phyloP scores from a whole-genome alignment of 2,113 vertebrate species.

The Protomyctophum bolini region DNA sequence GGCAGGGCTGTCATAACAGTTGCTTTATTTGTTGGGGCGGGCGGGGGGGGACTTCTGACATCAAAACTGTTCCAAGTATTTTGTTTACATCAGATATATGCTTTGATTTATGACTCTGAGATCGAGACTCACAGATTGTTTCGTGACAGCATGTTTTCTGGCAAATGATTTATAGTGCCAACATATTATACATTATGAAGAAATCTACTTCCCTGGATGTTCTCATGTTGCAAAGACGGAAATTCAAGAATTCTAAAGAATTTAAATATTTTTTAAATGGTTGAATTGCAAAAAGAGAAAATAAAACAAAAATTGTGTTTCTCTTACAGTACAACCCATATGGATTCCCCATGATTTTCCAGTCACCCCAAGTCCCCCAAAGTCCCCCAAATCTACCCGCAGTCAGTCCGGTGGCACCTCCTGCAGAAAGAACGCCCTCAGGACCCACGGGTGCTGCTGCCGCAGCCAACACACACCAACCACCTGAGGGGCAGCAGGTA shows the following conservation, averaged over 20 bases:
- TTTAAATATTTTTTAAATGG: too few relatives aligned
- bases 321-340: conserved; percentile 38
- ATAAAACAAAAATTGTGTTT: neutral
- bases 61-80: conserved; percentile 1
- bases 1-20: conserved; percentile 10
- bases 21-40: conserved; percentile 24
- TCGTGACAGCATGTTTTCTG: conserved; percentile 7
- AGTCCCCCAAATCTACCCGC: conserved; percentile 28
- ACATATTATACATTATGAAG: neutral
- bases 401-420: conserved; percentile 28
- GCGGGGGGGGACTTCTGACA: conserved; percentile 8
- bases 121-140: neutral
- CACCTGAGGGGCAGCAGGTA: conserved; percentile 17
- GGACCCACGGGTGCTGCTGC: conserved; percentile 11
- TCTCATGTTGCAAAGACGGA: neutral
- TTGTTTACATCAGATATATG: conserved; percentile 1
- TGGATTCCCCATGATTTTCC: conserved; percentile 38
- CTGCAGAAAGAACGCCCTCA: conserved; percentile 29
- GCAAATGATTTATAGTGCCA: neutral
- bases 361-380: conserved; percentile 30
- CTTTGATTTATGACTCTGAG: conserved; percentile 38
- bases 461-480: conserved; percentile 25
- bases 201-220: neutral
- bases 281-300: neutral
- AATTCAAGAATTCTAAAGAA: neutral